Evolutionary conservation across 1,140 invertebrate genomes (phyloP), one percentile per base, ranked within the genome.

Genomic region (Tetragnatha versicolor): DNA sequence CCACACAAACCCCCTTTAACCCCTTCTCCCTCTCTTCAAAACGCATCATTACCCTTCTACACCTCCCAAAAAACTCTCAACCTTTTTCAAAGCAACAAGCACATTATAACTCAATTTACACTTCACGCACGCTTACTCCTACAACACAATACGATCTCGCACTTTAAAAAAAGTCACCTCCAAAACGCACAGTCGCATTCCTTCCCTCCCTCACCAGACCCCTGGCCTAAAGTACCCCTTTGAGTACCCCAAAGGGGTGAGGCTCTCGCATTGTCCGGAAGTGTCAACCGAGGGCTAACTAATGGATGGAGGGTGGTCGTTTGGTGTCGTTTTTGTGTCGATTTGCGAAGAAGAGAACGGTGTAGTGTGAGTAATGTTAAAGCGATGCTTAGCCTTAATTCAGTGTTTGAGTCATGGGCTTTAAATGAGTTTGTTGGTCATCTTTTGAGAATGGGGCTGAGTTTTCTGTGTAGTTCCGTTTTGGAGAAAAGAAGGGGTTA

Each of bases 61-160:
- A 31, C 27, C 22, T 35, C 33, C 33, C 10, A 33, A 61, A n/a
- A 17, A 29, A 61, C 4, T n/a, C 33, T 20, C 5, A 35, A 37
- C n/a, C 6, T 22, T 12, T 58, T 20, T 10, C 22, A 42, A 22
- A 7, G 5, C 35, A 25, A 2, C n/a, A 39, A 58, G 31, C 14
- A 29, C 69, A 72, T 72, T 60, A 39, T 72, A 72, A 72, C 58
- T 72, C 69, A 39, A 58, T 72, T 72, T 58, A 35, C 39, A 22
- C 69, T 55, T 72, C 22, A 22, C 53, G 51, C 49, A 37, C 22
- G 35, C 29, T 42, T 72, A 49, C 25, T 4, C 45, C 29, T 10
- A 20, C n/a, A n/a, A n/a, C 51, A 69, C 66, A 69, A 69, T 53
- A 53, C 29, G 55, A 33, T 31, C 20, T n/a, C 12, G 31, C n/a